Base-by-base conservation (phyloP, 2,888 invertebrate species). In the Agonopterix heracliana region DNA sequence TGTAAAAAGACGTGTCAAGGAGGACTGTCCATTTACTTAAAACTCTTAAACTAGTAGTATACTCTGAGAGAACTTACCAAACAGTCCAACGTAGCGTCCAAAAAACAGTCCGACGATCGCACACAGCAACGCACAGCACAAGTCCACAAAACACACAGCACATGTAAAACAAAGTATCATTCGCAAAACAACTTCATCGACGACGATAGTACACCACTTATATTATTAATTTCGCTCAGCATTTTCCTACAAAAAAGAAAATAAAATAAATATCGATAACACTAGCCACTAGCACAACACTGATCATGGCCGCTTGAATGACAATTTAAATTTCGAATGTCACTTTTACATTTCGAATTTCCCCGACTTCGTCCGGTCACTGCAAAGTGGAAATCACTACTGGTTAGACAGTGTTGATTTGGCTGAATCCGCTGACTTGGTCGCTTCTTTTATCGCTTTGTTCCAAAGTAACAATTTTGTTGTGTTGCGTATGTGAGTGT, bases 121-220 rank as follows among this genome's bases (percentile, higher is more conserved):
- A 67, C 66, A 76, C 63, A 67, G 72, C 75, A 72, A 60, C 74
- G 81, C 84, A 82, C 74, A 81, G 81, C 81, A 81, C 72, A 74
- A 71, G 80, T 82, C 84, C 83, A 81, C 79, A 82, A 71, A 78
- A 74, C 74, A 82, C 81, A 81, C 77, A 70, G 72, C 84, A 86
- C 84, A 81, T 78, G 74, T 75, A 80, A 78, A 81, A 84, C 71
- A 76, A 74, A 79, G 81, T 85, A 86, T 88, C 85, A 88, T 81
- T 88, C 87, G 86, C 81, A 86, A 87, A 88, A 86, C 62, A 88
- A 86, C 81, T 87, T 87, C 77, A 88, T 86, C 63, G 88, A 83
- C 67, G 87, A 84, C 52, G 86, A 84, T 65, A 88, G 78, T 79
- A 87, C 87, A 85, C 83, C 82, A 87, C 87, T 88, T 79, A 88